phyloP scores from a whole-genome alignment of 2,888 invertebrate genomes.

The Campoletis raptor region DNA sequence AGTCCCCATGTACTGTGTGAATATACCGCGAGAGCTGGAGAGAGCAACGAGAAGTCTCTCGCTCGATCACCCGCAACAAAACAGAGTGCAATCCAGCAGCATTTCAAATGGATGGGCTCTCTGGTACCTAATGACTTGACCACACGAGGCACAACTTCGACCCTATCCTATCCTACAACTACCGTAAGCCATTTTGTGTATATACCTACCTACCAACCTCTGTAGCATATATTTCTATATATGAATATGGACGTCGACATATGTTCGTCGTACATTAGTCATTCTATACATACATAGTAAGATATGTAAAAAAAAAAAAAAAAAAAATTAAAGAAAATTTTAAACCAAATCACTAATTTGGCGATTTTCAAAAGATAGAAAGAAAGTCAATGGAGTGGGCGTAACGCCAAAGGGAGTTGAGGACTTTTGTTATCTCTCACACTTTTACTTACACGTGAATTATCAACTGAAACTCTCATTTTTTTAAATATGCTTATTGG shows the following conservation, averaged over 20 bases:
- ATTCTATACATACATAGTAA: conserved; percentile 28
- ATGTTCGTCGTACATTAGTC: not conserved
- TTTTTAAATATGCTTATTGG: not conserved
- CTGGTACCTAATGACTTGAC: conserved; percentile 62
- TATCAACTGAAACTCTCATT: not conserved
- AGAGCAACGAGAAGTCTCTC: conserved; percentile 26
- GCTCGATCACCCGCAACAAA: conserved; percentile 63
- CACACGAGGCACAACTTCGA: conserved; percentile 64
- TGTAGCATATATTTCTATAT: not conserved
- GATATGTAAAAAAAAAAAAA: conserved; percentile 12
- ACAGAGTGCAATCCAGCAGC: conserved; percentile 39
- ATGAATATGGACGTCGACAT: not conserved
- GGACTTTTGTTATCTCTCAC: conserved; percentile 12
- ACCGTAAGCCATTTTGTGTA: conserved; percentile 13
- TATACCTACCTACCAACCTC: not conserved
- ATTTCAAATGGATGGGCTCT: conserved; percentile 57
- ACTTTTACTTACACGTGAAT: not conserved
- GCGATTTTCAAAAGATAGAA: conserved; percentile 37
- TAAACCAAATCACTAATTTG: conserved; percentile 32
- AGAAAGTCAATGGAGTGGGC: conserved; percentile 43
- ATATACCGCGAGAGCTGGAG: conserved; percentile 20
- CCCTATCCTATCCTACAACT: conserved; percentile 23
- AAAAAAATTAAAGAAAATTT: conserved; percentile 2
- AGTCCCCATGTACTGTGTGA: conserved; percentile 21
- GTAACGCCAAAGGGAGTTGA: conserved; percentile 19